Conservation (phyloP, 2,113 vertebrate genomes). For the Aegotheles bennettii region DNA sequence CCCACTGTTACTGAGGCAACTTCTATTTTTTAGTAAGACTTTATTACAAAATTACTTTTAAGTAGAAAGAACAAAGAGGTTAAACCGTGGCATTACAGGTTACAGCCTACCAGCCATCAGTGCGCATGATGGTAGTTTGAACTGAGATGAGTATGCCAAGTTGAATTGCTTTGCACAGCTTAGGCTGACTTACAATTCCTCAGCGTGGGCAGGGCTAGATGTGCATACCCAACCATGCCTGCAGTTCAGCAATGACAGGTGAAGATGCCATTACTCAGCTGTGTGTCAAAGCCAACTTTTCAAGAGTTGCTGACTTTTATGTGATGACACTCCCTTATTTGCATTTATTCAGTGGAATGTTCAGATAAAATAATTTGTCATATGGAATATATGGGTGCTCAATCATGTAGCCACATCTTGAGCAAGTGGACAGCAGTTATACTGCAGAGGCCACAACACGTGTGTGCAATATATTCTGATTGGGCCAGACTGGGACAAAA, state of each 20-base stretch:
- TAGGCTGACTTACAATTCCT: neutral
- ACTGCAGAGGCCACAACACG: neutral
- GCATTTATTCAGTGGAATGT: neutral
- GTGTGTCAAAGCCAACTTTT: neutral
- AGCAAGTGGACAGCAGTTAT: neutral
- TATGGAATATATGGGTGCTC: neutral
- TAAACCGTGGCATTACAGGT: neutral
- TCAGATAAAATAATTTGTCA: neutral
- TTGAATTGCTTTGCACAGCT: neutral
- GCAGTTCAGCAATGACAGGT: neutral
- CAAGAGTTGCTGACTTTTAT: neutral
- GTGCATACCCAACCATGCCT: neutral
- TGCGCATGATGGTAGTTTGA: accelerated
- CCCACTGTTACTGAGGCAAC: neutral
- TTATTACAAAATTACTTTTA: neutral
- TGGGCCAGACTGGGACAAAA: neutral
- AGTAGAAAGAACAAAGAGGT: neutral
- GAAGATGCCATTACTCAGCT: neutral
- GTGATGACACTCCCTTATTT: neutral
- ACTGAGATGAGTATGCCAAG: neutral
- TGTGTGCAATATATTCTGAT: neutral
- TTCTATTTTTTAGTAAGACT: neutral
- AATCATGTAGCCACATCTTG: neutral
- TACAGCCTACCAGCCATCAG: accelerated
- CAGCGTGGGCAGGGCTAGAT: accelerated